These are phyloP conservation scores for Pangasianodon gigas DNA, from an alignment of 2,113 vertebrate genomes.

Conservation along the genomic window DNA sequence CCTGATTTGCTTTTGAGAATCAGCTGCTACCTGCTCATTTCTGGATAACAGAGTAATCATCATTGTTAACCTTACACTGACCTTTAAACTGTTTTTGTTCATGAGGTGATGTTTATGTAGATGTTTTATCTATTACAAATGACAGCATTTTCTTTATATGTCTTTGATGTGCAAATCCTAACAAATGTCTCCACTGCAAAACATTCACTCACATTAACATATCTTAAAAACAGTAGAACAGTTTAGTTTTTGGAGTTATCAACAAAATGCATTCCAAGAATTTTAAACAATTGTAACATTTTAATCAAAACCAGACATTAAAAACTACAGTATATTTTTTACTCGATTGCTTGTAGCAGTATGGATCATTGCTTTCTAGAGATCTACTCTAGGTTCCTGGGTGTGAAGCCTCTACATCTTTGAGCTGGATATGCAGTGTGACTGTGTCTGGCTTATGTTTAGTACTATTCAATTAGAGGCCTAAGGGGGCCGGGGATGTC, in stretches of 20 bases:
- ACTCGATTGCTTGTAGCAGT: not conserved
- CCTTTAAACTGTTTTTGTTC: constrained; percentile 53
- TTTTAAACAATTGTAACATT: constrained; percentile 26
- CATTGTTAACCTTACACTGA: constrained; percentile 44
- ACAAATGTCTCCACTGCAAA: constrained; percentile 31
- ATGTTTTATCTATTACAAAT: constrained; percentile 55
- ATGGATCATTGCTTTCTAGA: not conserved
- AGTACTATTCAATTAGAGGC: constrained; percentile 54
- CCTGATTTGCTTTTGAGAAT: constrained; percentile 60
- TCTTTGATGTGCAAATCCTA: constrained; percentile 44
- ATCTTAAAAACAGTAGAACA: not conserved
- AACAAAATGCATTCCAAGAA: not conserved
- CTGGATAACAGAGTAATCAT: constrained; percentile 44
- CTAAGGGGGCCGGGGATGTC: constrained; percentile 46
- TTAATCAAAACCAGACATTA: not conserved
- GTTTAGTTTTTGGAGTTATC: constrained; percentile 7
- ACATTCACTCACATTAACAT: constrained; percentile 11
- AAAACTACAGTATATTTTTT: not conserved
- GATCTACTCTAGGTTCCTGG: constrained; percentile 4
- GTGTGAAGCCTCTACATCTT: not conserved
- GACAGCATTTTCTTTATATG: constrained; percentile 46
- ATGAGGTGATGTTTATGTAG: constrained; percentile 52
- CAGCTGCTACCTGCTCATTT: constrained; percentile 60
- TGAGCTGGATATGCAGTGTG: not conserved
- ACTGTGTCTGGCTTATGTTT: constrained; percentile 43